Evolutionary conservation across 2,113 vertebrate genomes (phyloP).

Genomic region (Chloroceryle aenea): DNA sequence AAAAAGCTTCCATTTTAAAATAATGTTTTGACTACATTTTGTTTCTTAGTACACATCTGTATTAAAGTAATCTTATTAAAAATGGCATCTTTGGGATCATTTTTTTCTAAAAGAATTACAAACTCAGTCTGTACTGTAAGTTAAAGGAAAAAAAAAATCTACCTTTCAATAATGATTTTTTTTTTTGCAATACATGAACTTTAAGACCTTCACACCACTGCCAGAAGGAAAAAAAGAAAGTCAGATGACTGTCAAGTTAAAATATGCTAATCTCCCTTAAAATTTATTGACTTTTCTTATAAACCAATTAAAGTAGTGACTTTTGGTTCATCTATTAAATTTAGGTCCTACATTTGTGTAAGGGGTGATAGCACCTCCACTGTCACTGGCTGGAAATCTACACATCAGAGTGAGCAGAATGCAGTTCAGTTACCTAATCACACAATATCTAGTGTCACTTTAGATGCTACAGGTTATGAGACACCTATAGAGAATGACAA

Average conservation of each 20-base stretch:
- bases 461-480: neutral
- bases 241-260: neutral
- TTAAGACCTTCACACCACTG: neutral
- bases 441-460: accelerated
- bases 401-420: neutral
- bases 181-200: neutral
- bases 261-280: neutral
- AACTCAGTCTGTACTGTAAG: neutral
- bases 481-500: neutral
- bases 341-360: neutral
- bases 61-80: neutral
- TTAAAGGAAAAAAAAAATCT: neutral
- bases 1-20: neutral
- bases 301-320: neutral
- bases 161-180: neutral
- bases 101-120: neutral
- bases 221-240: neutral
- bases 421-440: neutral
- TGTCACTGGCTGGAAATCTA: neutral
- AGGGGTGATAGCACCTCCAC: neutral
- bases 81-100: neutral
- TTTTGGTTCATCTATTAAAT: neutral
- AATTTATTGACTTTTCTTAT: neutral
- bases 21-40: neutral
- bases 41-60: neutral